Base-by-base conservation (phyloP, 2,113 vertebrate genomes). In the Phyllostomus discolor region DNA sequence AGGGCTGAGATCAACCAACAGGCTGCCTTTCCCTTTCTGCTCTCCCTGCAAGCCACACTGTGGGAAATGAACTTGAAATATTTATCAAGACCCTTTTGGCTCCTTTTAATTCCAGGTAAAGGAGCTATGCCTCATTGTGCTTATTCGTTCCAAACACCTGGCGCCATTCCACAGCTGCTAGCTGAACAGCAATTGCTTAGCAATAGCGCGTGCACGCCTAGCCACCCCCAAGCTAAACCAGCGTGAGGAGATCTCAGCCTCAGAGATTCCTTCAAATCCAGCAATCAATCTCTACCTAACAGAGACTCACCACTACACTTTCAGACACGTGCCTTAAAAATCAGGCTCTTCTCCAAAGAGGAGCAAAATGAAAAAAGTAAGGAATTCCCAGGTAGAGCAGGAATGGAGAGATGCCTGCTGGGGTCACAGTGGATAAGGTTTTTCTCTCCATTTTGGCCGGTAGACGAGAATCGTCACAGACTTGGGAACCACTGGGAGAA, bases 41-140 rank as follows among this genome's bases (percentile, higher is more conserved):
- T 50, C 66, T 52, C 72, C 90, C 82, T 85, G 76, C 24, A 43
- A 66, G 64, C 8, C 2, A 67, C n/a, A 46, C 38, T 8, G 91
- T 86, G 54, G 54, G 96, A 95, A 96, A 83, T 86, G 52, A 91
- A 83, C 95, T 75, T 93, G 81, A 93, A 94, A 83, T 88, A 73
- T 66, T 66, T 64, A 89, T 84, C 76, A 84, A 88, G 64, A 84
- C 70, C 14, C 24, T 38, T 79, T 92, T 69, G 24, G n/a, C 50
- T 78, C 76, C 69, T 88, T 91, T 94, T 50, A 87, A 83, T 92
- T 95, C 41, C 48, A 92, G 70, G 76, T 87, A 84, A 64, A 90
- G 52, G 41, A 69, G 67, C 64, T 78, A 72, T 10, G 70, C 84
- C 20, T 92, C 46, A 6, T 4, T 59, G 84, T 48, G 62, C 31